Evolutionary conservation across 2,113 vertebrate species (phyloP).

Genomic region (Mesoclemmys tuberculata): DNA sequence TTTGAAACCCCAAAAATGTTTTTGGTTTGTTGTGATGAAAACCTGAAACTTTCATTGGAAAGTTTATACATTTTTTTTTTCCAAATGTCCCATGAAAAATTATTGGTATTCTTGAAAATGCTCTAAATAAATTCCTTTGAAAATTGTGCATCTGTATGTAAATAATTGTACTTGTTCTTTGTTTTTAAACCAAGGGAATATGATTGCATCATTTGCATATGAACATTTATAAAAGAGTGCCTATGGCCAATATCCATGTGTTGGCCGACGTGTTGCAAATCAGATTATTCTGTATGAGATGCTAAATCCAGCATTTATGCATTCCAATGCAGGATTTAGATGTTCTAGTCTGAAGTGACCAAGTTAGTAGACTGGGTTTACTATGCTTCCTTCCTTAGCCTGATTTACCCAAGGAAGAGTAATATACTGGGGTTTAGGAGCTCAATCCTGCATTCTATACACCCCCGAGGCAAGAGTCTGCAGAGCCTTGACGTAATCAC

Average conservation of each 20-base stretch:
- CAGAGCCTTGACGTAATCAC: not conserved
- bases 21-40: too few relatives aligned
- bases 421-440: not conserved
- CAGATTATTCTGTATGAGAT: not conserved
- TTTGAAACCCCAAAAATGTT: too few relatives aligned
- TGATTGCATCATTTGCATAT: conserved; percentile 17
- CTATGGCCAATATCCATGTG: not conserved
- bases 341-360: not conserved
- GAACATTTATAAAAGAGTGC: not conserved
- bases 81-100: not conserved
- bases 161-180: not conserved
- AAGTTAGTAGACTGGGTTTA: not conserved
- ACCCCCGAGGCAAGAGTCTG: not conserved
- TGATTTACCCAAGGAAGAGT: not conserved
- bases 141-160: conserved; percentile 17
- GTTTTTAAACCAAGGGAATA: conserved; percentile 16
- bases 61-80: not conserved
- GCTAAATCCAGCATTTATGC: not conserved
- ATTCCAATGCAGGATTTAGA: not conserved
- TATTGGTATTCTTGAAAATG: not conserved
- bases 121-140: not conserved
- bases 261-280: conserved; percentile 6
- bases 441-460: not conserved
- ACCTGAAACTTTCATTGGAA: too few relatives aligned
- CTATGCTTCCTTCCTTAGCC: not conserved